Evolutionary conservation across 2,888 invertebrate species (phyloP).

Genomic region (Ommatoiulus sabulosus): DNA sequence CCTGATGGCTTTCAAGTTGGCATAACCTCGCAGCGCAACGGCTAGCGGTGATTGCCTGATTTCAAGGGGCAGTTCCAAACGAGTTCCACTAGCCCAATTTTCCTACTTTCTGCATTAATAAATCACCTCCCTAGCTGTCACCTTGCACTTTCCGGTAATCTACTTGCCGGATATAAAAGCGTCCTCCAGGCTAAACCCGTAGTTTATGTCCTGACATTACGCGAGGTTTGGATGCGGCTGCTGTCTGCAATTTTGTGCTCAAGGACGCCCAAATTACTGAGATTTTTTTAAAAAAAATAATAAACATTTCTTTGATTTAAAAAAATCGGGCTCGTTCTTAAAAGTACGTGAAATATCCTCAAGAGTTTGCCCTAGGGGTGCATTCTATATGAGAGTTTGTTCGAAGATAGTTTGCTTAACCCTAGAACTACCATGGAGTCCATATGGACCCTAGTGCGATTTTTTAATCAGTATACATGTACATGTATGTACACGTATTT

Average conservation of each 20-base stretch:
- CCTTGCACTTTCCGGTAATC: neutral
- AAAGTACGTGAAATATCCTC: no score
- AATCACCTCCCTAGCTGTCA: neutral
- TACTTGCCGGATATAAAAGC: neutral
- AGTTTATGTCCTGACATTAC: neutral
- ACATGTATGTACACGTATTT: no score
- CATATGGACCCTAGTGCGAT: no score
- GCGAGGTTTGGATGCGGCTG: neutral
- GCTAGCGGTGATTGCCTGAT: neutral
- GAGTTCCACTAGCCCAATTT: neutral
- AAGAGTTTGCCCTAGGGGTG: no score
- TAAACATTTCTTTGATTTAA: no score
- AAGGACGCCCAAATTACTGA: neutral
- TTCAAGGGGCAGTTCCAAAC: neutral
- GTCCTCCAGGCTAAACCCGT: neutral
- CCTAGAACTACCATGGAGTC: no score
- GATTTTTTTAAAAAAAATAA: no score
- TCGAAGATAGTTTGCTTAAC: no score
- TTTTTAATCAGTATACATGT: no score
- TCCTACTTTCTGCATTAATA: neutral
- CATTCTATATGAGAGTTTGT: no score
- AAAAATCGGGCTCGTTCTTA: no score
- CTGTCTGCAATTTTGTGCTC: neutral
- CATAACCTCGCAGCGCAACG: neutral
- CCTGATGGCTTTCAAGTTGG: neutral